Conservation (phyloP, 2,113 vertebrate species). For the Platycercus adscitus region DNA sequence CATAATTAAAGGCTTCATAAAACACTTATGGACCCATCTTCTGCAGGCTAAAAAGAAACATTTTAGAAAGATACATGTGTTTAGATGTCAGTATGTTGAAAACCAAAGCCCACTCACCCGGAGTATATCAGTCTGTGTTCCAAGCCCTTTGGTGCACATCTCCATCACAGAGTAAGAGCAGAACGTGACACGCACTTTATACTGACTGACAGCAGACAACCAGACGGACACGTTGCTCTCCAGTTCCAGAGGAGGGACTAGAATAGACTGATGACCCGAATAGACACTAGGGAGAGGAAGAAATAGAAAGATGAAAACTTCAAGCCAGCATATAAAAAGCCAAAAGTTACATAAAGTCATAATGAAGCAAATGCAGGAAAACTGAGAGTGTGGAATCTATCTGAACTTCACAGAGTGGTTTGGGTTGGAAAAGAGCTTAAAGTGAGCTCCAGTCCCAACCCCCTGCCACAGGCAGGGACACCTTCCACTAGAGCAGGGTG, state of each 20-base stretch:
- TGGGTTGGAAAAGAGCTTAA: not conserved
- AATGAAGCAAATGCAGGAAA: not conserved
- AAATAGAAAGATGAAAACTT: not conserved
- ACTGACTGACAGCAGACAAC: slow-evolving; percentile 94
- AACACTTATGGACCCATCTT: not conserved
- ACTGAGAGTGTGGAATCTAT: not conserved
- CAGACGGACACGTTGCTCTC: slow-evolving; percentile 94
- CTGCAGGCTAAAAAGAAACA: not conserved
- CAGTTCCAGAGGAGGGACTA: slow-evolving; percentile 93
- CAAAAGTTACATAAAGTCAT: not conserved
- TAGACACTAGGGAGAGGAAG: slow-evolving; percentile 68
- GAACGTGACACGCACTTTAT: slow-evolving; percentile 94
- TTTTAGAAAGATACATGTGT: fast-evolving
- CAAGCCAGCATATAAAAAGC: not conserved
- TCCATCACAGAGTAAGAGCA: slow-evolving; percentile 98
- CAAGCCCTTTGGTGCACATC: slow-evolving; percentile 95
- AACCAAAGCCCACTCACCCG: slow-evolving; percentile 77
- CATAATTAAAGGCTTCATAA: not conserved
- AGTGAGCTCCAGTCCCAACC: not conserved
- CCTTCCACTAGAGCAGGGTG: not conserved
- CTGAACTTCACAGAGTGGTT: not conserved
- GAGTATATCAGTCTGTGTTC: slow-evolving; percentile 86
- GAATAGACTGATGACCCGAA: slow-evolving; percentile 93
- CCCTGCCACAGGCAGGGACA: not conserved
- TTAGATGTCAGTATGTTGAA: not conserved